phyloP scores from a whole-genome alignment of 2,113 vertebrate genomes.

The Butastur rufipennis region DNA sequence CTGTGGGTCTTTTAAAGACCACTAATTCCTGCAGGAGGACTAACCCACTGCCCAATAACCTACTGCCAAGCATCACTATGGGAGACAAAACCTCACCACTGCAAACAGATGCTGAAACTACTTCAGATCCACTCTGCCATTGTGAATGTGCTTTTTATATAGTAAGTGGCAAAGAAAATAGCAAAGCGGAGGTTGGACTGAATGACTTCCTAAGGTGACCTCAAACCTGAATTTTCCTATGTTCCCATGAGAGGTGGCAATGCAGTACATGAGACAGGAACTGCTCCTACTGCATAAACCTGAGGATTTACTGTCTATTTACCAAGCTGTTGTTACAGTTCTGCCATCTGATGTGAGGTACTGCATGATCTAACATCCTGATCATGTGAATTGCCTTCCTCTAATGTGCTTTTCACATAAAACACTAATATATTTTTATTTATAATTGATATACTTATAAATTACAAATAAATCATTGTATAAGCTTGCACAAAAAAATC shows the following conservation, averaged over 20 bases:
- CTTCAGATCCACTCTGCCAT: not conserved
- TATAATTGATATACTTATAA: not conserved
- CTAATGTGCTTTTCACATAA: not conserved
- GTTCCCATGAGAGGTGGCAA: not conserved
- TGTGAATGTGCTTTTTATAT: not conserved
- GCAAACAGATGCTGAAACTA: not conserved
- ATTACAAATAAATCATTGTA: not conserved
- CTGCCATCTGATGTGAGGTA: not conserved
- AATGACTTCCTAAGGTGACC: not conserved
- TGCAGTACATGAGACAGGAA: not conserved
- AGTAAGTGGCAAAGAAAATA: not conserved
- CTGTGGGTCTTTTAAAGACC: not conserved
- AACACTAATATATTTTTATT: not conserved
- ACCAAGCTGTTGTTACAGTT: not conserved
- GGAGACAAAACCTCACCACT: not conserved
- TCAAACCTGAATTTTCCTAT: not conserved
- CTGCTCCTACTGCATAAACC: not conserved
- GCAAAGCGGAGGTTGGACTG: not conserved
- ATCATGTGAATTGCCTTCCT: not conserved
- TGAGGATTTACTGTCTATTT: not conserved
- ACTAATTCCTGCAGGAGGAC: not conserved
- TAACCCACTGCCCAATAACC: not conserved
- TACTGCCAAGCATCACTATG: not conserved
- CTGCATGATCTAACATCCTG: not conserved
- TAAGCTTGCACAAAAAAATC: not conserved